phyloP scores from a whole-genome alignment of 2,797 vertebrate species.

The Myiotriccus ornatus region DNA sequence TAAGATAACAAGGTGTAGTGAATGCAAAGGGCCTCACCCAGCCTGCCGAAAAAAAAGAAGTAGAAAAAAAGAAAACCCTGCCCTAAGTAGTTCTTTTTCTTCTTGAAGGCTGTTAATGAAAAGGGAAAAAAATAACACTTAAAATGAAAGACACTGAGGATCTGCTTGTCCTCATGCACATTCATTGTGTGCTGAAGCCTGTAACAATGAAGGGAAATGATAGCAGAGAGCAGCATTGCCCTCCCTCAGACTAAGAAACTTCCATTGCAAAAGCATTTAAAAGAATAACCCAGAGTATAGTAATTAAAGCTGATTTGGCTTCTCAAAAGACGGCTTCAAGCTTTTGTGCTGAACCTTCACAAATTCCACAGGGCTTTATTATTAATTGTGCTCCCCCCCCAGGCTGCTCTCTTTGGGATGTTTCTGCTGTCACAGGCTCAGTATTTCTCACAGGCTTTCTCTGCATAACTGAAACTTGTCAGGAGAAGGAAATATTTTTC shows the following conservation, averaged over 20 bases:
- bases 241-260: constrained; percentile 55
- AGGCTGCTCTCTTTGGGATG: constrained; percentile 50
- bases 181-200: constrained; percentile 43
- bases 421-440: constrained; percentile 61
- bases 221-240: constrained; percentile 39
- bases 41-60: background rate
- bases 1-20: constrained; percentile 20
- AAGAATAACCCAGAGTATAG: constrained; percentile 56
- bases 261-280: constrained; percentile 47
- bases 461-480: constrained; percentile 48
- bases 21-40: constrained; percentile 6
- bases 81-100: constrained; percentile 24
- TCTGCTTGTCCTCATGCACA: background rate
- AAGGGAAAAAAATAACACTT: background rate
- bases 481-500: constrained; percentile 45
- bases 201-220: constrained; percentile 53
- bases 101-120: constrained; percentile 41
- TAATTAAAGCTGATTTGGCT: constrained; percentile 65
- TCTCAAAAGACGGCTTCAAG: constrained; percentile 63
- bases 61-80: background rate
- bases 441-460: constrained; percentile 45
- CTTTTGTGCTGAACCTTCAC: constrained; percentile 67
- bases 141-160: constrained; percentile 42
- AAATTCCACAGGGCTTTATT: constrained; percentile 65
- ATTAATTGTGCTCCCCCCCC: constrained; percentile 48